These are phyloP conservation scores for Lathamus discolor DNA, from an alignment of 2,113 vertebrate genomes.

Conservation along the genomic window DNA sequence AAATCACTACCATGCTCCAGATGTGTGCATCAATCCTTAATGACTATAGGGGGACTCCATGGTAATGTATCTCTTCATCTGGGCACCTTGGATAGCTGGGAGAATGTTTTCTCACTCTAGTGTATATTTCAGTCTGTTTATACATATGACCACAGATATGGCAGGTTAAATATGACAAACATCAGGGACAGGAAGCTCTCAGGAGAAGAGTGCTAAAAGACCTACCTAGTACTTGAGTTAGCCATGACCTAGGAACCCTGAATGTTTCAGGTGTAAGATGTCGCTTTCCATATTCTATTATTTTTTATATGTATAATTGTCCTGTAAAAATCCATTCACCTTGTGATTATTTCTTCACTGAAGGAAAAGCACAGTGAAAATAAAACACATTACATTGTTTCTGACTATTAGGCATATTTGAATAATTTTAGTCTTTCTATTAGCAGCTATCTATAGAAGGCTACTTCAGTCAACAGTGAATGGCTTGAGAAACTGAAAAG, in stretches of 20 bases:
- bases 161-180: background rate
- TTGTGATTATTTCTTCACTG: background rate
- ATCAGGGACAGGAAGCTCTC: background rate
- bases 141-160: background rate
- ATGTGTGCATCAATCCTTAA: background rate
- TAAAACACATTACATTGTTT: background rate
- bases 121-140: background rate
- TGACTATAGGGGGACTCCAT: accelerated
- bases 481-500: background rate
- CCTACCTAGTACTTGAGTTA: background rate
- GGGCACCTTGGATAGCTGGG: background rate
- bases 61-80: background rate
- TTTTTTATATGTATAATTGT: background rate
- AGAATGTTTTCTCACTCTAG: background rate
- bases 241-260: background rate
- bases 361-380: background rate
- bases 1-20: background rate
- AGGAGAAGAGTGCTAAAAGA: background rate
- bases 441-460: background rate
- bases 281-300: background rate
- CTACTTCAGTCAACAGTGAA: background rate
- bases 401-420: background rate
- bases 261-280: background rate
- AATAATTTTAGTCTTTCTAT: background rate
- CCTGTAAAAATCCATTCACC: background rate